A percentile compares a stretch with the other conserved stretches of the same genome.
Evolutionary conservation across 2,797 vertebrate genomes (phyloP).

Genomic region (Loriculus beryllinus): DNA sequence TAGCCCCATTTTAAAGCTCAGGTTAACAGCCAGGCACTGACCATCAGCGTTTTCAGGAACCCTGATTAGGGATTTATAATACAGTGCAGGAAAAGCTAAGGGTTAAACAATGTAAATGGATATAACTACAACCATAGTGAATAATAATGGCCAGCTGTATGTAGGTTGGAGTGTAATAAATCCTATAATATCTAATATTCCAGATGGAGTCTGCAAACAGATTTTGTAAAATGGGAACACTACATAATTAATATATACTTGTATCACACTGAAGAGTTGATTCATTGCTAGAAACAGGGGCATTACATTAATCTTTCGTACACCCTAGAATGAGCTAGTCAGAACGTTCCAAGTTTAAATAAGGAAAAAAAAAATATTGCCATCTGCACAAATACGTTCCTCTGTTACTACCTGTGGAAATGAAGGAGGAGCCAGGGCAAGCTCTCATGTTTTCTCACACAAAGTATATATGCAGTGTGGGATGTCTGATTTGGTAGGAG

Average conservation of each 20-base stretch:
- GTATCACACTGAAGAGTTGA: not conserved
- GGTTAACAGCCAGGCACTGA: not conserved
- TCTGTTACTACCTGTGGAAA: not conserved
- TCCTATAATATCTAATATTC: not conserved
- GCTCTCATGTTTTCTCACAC: not conserved
- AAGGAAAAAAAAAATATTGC: not conserved
- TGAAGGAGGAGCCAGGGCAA: not conserved
- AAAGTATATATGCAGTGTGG: rapidly evolving
- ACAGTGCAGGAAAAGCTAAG: not conserved
- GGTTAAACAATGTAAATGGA: not conserved
- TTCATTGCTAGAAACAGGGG: conserved; percentile 10
- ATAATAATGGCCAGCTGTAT: not conserved
- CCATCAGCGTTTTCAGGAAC: not conserved
- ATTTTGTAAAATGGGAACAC: conserved; percentile 23
- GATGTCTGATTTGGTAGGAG: not conserved
- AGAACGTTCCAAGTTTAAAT: not conserved
- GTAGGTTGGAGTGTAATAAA: conserved; percentile 2
- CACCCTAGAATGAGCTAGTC: not conserved
- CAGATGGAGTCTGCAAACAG: not conserved
- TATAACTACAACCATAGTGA: not conserved
- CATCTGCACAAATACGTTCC: not conserved
- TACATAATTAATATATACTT: conserved; percentile 40
- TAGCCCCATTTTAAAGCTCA: not conserved
- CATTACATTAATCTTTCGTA: conserved; percentile 2
- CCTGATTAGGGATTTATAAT: not conserved